Evolutionary conservation across 2,797 vertebrate species (phyloP), one percentile per base, ranked within the genome.

Genomic region (Vireo griseus): DNA sequence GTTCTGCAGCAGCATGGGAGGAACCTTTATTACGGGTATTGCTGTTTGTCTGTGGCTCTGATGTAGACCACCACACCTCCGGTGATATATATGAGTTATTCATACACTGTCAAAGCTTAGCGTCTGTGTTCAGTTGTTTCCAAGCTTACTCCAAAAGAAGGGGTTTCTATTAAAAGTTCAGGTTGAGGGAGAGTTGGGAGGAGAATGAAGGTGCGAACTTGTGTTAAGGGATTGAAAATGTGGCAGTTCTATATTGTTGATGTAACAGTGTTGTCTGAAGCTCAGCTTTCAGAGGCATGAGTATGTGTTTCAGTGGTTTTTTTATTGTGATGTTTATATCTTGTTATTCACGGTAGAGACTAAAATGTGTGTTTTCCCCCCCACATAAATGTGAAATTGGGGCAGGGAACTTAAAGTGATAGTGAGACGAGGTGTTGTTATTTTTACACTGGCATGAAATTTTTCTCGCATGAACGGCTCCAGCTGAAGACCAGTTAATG

Each of bases 91-190:
- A 7, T 0, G 5, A 57, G 11, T 61, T 74, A 8, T 0, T 74
- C 5, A 0, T 19, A 9, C 0, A 0, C 19, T 24, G 20, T 28
- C 69, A 5, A 25, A 47, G 55, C 20, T 91, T 33, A 26, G 11
- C 16, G 40, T 33, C 40, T 37, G 0, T 18, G 16, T 9, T 19
- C 45, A 31, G 1, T 35, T 76, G 40, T 76, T 55, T 9, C 19
- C 20, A 47, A 52, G 35, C 29, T 9, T 9, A 0, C 22, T 19
- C 50, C 8, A 13, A 2, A 54, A 39, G 39, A 44, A 35, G 8
- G 7, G 3, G 3, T 6, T 67, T 45, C 13, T 31, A 0, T 25
- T 13, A 39, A 2, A 31, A 14, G 17, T 28, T 54, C 0, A 0
- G 1, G 18, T n/a, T 69, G 9, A 11, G 17, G 11, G 45, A 59